Evolutionary conservation across 2,113 vertebrate species (phyloP).

Genomic region (Pachypanchax playfairii): DNA sequence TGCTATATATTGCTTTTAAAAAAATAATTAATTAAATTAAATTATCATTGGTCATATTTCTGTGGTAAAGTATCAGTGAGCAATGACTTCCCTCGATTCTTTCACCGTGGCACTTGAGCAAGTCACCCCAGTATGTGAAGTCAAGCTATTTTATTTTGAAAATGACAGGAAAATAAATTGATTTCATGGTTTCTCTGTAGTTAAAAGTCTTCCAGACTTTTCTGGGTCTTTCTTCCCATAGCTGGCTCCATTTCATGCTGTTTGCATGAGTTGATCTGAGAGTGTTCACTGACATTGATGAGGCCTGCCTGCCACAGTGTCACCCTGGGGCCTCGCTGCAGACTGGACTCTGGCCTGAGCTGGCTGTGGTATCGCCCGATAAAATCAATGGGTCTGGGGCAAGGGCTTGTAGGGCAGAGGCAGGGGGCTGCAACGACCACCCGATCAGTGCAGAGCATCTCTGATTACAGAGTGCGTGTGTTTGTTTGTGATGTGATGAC

Average conservation of each 20-base stretch:
- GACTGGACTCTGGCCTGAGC: conserved; percentile 66
- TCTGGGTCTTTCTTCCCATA: not conserved
- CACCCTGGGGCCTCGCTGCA: conserved; percentile 41
- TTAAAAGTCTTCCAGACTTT: not conserved
- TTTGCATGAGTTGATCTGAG: conserved; percentile 33
- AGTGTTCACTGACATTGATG: conserved; percentile 50
- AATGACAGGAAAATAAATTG: no score
- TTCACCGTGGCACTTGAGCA: not conserved
- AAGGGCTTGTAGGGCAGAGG: conserved; percentile 40
- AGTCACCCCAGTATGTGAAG: no score
- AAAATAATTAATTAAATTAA: not conserved
- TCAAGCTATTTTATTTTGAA: no score
- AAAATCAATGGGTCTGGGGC: conserved; percentile 77
- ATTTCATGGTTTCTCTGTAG: not conserved
- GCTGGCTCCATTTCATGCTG: conserved; percentile 16
- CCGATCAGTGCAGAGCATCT: not conserved
- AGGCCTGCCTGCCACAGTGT: conserved; percentile 38
- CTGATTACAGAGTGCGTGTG: no score
- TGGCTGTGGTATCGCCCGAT: conserved; percentile 62
- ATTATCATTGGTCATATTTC: not conserved
- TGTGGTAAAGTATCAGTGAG: not conserved
- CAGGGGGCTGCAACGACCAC: conserved; percentile 5
- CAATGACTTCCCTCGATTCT: not conserved
- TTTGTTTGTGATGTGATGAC: conserved; percentile 14
- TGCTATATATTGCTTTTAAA: no score